These are phyloP conservation scores for Biston betularia DNA, from an alignment of 2,888 invertebrate species.

Conservation along the genomic window DNA sequence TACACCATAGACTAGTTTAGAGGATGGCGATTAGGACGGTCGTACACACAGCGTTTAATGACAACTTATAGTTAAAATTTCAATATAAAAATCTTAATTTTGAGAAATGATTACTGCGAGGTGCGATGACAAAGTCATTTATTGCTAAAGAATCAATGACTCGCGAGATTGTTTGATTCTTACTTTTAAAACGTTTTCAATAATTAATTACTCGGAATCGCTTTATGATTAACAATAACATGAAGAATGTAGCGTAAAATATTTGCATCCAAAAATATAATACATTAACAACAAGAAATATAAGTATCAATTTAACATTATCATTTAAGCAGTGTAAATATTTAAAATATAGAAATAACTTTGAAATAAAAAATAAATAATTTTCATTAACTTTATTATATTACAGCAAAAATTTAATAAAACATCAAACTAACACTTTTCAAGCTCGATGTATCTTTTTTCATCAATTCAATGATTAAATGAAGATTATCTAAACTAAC, in stretches of 20 bases:
- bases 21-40: constrained; percentile 86
- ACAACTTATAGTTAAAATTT: constrained; percentile 75
- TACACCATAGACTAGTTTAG: constrained; percentile 79
- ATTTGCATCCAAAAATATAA: constrained; percentile 83
- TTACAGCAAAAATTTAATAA: constrained; percentile 80
- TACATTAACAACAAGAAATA: constrained; percentile 81
- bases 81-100: constrained; percentile 76
- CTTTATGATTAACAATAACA: constrained; percentile 69
- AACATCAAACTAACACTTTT: constrained; percentile 79
- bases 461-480: constrained; percentile 63
- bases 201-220: constrained; percentile 57
- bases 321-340: constrained; percentile 83
- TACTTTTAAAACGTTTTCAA: constrained; percentile 45
- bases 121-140: constrained; percentile 69
- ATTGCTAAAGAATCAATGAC: constrained; percentile 34
- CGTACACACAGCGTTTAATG: constrained; percentile 80
- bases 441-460: constrained; percentile 81
- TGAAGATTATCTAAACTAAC: constrained; percentile 69
- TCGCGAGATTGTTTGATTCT: constrained; percentile 47
- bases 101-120: constrained; percentile 79
- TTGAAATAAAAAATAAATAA: constrained; percentile 70
- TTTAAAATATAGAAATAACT: constrained; percentile 79
- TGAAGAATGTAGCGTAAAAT: constrained; percentile 77
- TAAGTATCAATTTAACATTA: constrained; percentile 80
- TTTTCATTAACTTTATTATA: constrained; percentile 72